These are phyloP conservation scores for Danaus plexippus DNA, from an alignment of 1,140 invertebrate species.

Conservation along the genomic window DNA sequence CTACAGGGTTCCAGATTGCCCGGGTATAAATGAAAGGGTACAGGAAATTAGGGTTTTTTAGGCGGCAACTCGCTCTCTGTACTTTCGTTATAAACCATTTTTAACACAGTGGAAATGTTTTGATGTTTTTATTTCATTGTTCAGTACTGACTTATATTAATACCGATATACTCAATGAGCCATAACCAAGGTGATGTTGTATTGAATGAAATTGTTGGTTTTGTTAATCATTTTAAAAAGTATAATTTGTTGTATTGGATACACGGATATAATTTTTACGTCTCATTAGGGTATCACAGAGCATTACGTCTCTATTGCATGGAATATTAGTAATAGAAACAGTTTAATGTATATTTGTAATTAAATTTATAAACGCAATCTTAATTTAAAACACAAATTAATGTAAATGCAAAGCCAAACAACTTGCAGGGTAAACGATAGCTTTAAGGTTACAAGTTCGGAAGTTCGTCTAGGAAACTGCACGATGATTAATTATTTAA, in stretches of 20 bases:
- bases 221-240: too few relatives aligned
- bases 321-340: too few relatives aligned
- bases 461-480: constrained; percentile 29
- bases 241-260: too few relatives aligned
- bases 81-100: constrained; percentile 56
- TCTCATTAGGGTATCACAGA: too few relatives aligned
- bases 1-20: constrained; percentile 63
- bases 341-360: too few relatives aligned
- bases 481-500: constrained; percentile 45
- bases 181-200: too few relatives aligned
- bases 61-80: constrained; percentile 41
- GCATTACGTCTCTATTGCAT: too few relatives aligned
- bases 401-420: constrained; percentile 15
- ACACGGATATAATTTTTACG: too few relatives aligned
- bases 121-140: neutral
- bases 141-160: too few relatives aligned
- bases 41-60: constrained; percentile 69
- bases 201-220: too few relatives aligned
- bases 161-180: too few relatives aligned
- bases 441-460: constrained; percentile 13
- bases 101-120: constrained; percentile 52
- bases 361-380: too few relatives aligned
- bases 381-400: constrained; percentile 7
- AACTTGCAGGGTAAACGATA: constrained; percentile 18
- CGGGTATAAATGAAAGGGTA: constrained; percentile 68